Conservation (phyloP, 2,888 invertebrate genomes). For the Sinodicranocentrus sp. region DNA sequence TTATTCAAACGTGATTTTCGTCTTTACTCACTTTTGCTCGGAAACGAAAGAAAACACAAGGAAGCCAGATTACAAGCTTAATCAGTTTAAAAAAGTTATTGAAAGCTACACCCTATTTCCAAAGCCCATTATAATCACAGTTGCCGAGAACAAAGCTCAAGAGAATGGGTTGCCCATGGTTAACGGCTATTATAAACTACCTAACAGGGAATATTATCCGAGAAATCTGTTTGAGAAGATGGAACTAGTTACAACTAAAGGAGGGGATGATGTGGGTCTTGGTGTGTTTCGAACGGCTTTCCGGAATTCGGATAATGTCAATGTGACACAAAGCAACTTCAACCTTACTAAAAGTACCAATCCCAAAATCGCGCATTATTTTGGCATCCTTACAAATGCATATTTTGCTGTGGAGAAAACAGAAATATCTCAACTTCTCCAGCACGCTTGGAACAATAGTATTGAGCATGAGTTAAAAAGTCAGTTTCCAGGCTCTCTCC, state of each 20-base stretch:
- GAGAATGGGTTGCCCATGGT: conserved; percentile 46
- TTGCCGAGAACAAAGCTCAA: conserved; percentile 63
- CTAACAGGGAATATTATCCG: conserved; percentile 65
- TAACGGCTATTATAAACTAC: conserved; percentile 57
- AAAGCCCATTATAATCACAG: conserved; percentile 44
- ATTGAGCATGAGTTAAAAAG: neutral
- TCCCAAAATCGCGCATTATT: neutral
- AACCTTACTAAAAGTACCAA: neutral
- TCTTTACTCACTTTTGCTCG: conserved; percentile 61
- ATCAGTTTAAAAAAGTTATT: conserved; percentile 40
- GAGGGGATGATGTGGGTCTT: conserved; percentile 54
- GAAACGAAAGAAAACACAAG: conserved; percentile 19
- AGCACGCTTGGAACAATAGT: conserved; percentile 15
- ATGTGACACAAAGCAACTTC: conserved; percentile 1
- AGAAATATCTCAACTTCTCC: conserved; percentile 42
- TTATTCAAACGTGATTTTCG: conserved; percentile 67
- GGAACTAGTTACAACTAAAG: conserved; percentile 17
- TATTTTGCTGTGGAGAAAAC: conserved; percentile 22
- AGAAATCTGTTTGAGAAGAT: conserved; percentile 63
- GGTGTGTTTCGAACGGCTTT: conserved; percentile 40
- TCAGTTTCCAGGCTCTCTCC: conserved; percentile 40
- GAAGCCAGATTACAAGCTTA: conserved; percentile 16
- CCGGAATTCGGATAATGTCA: conserved; percentile 29
- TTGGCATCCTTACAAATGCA: neutral
- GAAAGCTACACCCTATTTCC: conserved; percentile 51